Conservation (phyloP, 37 sponge, comb jelly and placozoan genomes). For the Sycon ciliatum region DNA sequence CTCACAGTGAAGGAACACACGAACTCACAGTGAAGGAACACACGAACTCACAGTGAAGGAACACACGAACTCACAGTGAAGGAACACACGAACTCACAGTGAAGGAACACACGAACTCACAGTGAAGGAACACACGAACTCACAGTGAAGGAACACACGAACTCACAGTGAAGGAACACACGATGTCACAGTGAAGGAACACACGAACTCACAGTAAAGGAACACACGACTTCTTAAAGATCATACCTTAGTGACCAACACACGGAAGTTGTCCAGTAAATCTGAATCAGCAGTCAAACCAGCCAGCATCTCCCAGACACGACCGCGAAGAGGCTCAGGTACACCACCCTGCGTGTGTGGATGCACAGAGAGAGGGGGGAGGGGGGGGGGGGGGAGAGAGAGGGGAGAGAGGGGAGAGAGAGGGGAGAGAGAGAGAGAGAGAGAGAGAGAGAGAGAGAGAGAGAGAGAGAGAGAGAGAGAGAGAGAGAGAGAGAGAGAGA, state of each 20-base stretch:
- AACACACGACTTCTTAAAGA: not conserved
- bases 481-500: not conserved
- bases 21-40: no score
- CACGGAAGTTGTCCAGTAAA: constrained; percentile 62
- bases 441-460: not conserved
- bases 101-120: not conserved
- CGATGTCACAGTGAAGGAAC: not conserved
- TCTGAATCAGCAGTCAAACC: constrained; percentile 58
- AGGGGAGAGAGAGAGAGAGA: not conserved
- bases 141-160: not conserved
- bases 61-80: not conserved
- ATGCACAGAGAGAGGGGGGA: no score
- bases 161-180: not conserved
- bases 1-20: no score
- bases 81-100: not conserved
- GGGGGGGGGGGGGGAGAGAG: no score
- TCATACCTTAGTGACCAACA: constrained; percentile 65
- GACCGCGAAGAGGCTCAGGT: constrained; percentile 59
- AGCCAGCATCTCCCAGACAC: constrained; percentile 84
- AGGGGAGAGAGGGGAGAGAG: not conserved
- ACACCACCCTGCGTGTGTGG: no score
- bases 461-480: not conserved
- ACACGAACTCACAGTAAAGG: not conserved
- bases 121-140: not conserved
- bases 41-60: no score